Percentiles rank a stretch among this genome's conserved stretches.
These are phyloP conservation scores for Garrulus glandarius DNA, from an alignment of 2,797 vertebrate species.

Conservation along the genomic window DNA sequence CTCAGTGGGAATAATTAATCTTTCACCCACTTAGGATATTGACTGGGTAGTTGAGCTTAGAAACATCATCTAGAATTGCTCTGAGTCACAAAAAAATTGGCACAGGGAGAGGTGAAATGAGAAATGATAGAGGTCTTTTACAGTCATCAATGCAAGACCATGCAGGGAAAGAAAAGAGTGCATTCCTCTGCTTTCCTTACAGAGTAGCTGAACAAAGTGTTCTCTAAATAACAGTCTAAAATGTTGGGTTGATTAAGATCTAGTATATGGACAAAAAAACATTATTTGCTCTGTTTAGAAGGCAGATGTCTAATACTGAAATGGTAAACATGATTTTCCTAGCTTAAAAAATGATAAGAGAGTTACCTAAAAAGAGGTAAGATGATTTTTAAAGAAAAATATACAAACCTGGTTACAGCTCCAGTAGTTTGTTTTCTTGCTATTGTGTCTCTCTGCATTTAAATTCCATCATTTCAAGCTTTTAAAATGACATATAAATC, in stretches of 20 bases:
- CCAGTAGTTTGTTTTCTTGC: background rate
- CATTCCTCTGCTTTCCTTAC: background rate
- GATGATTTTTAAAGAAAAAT: background rate
- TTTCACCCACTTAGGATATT: background rate
- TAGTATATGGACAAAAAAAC: background rate
- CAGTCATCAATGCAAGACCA: background rate
- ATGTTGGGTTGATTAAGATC: background rate
- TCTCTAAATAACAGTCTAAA: background rate
- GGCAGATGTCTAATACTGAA: background rate
- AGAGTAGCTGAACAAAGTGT: background rate
- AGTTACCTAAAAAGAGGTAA: background rate
- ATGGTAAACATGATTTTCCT: background rate
- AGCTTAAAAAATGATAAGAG: background rate
- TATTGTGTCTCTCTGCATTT: background rate
- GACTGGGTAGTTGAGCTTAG: background rate
- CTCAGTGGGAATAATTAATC: conserved; percentile 25
- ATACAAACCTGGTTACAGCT: background rate
- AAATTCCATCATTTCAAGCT: background rate
- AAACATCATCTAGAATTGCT: background rate
- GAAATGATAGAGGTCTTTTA: background rate
- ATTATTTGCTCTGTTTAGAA: background rate
- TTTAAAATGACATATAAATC: background rate
- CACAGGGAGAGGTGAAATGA: background rate
- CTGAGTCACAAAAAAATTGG: conserved; percentile 10
- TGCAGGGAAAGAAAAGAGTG: background rate